phyloP scores from a whole-genome alignment of 2,113 vertebrate genomes.

The Hyaena hyaena region DNA sequence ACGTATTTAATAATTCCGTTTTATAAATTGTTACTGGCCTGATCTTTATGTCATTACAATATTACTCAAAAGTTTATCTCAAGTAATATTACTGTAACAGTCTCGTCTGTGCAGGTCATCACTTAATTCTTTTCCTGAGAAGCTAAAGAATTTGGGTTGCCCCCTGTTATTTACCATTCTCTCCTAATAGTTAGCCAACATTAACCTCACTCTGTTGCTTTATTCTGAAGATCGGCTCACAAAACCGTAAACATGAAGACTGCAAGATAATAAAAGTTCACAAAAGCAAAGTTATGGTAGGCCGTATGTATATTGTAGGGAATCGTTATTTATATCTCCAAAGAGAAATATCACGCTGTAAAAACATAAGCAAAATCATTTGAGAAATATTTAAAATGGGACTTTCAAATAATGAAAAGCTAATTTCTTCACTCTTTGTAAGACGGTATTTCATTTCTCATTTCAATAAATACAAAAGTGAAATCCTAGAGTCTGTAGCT shows the following conservation, averaged over 20 bases:
- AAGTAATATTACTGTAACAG: background rate
- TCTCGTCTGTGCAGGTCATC: background rate
- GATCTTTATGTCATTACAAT: background rate
- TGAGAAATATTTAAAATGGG: background rate
- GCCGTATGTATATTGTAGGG: fast-evolving
- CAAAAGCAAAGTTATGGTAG: background rate
- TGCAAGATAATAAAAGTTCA: background rate
- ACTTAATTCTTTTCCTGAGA: background rate
- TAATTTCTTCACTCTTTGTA: background rate
- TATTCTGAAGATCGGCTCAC: background rate
- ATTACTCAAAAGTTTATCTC: background rate
- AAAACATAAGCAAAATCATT: background rate
- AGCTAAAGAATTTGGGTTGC: background rate
- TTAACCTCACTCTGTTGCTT: background rate
- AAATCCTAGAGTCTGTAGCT: background rate
- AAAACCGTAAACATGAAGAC: too few relatives aligned
- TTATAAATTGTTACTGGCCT: background rate
- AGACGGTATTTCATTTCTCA: background rate
- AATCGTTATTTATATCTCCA: background rate
- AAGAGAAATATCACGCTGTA: background rate
- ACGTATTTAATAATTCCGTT: background rate
- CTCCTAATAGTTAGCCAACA: background rate
- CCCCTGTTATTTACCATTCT: background rate
- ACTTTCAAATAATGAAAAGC: background rate
- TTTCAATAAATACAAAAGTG: background rate